Conservation (phyloP, 1,140 invertebrate genomes). For the Cydia splendana region DNA sequence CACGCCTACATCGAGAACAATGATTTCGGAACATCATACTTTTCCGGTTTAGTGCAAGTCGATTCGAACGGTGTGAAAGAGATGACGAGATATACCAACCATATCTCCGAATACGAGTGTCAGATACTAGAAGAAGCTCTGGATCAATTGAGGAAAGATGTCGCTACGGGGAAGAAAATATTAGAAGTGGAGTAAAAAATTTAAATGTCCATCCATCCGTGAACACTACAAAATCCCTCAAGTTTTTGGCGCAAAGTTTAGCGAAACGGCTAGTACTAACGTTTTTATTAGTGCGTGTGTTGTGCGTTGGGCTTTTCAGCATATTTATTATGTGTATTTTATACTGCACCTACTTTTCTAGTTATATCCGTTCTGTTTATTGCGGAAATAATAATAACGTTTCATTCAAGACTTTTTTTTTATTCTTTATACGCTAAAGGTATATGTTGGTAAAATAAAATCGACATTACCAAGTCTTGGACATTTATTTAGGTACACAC, state of each 20-base stretch:
- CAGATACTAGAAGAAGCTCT: constrained; percentile 54
- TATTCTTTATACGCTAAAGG: too few relatives aligned
- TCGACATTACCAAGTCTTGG: constrained; percentile 47
- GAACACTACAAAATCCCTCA: background rate
- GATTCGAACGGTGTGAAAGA: constrained; percentile 47
- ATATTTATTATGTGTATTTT: background rate
- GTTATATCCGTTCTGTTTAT: too few relatives aligned
- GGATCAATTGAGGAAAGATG: constrained; percentile 54
- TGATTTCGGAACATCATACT: constrained; percentile 52
- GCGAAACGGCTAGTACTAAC: background rate
- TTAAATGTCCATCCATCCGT: too few relatives aligned
- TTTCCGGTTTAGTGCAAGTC: constrained; percentile 39
- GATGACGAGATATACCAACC: constrained; percentile 52
- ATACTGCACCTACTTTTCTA: background rate
- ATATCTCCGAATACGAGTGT: constrained; percentile 53
- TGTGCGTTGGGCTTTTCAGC: background rate
- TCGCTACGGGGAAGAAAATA: constrained; percentile 53
- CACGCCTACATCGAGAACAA: constrained; percentile 62
- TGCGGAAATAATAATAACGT: too few relatives aligned
- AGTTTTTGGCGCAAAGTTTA: background rate
- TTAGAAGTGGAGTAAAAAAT: constrained; percentile 47
- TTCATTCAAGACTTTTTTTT: too few relatives aligned
- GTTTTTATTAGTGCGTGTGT: too few relatives aligned
- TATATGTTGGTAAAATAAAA: background rate
- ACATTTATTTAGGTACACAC: constrained; percentile 67